Conservation (phyloP, 2,888 invertebrate genomes). For the Ephialtes manifestator region DNA sequence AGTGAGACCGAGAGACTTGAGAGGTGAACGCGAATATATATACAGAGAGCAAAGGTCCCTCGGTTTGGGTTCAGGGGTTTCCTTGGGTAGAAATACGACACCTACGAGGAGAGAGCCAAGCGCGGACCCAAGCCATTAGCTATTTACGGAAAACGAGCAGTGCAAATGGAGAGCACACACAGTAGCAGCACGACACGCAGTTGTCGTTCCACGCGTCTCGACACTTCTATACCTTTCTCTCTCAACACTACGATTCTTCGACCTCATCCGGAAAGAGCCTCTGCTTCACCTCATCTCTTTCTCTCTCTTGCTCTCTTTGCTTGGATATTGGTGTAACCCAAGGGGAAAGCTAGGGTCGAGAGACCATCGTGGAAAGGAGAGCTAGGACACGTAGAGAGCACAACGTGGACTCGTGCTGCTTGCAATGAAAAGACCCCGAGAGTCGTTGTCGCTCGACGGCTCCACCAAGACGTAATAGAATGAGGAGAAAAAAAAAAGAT, state of each 20-base stretch:
- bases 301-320: slow-evolving; percentile 8
- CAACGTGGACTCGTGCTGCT: slow-evolving; percentile 25
- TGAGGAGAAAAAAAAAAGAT: background rate
- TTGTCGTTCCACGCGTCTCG: slow-evolving; percentile 77
- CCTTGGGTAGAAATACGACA: slow-evolving; percentile 81
- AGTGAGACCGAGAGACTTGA: background rate
- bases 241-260: slow-evolving; percentile 55
- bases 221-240: slow-evolving; percentile 57
- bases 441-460: slow-evolving; percentile 13
- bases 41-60: slow-evolving; percentile 25
- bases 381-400: slow-evolving; percentile 15
- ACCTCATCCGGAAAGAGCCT: slow-evolving; percentile 25
- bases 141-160: slow-evolving; percentile 84
- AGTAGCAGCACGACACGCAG: slow-evolving; percentile 56
- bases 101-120: slow-evolving; percentile 74
- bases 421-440: background rate
- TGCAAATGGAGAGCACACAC: slow-evolving; percentile 81
- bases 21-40: slow-evolving; percentile 18
- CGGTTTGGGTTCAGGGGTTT: slow-evolving; percentile 58
- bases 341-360: slow-evolving; percentile 57
- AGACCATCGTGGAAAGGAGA: slow-evolving; percentile 11
- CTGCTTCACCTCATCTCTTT: background rate
- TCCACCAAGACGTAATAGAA: slow-evolving; percentile 1
- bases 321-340: slow-evolving; percentile 51
- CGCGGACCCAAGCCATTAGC: slow-evolving; percentile 81